Conservation (phyloP, 2,888 invertebrate species). For the Hydrotaea diabolus region DNA sequence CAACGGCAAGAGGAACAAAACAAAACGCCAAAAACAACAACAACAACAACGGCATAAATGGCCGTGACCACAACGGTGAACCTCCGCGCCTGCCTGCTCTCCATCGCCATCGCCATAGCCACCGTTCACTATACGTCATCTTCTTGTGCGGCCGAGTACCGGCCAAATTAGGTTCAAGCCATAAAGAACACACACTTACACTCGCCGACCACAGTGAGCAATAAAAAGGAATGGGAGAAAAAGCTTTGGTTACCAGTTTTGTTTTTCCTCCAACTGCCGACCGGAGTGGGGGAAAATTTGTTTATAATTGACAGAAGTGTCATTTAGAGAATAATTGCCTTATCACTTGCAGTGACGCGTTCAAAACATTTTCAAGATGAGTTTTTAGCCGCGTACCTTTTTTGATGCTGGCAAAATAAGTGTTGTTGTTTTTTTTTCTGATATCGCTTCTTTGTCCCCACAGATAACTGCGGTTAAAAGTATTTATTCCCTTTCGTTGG, state of each 20-base stretch:
- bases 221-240: constrained; percentile 46
- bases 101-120: constrained; percentile 58
- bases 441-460: not conserved
- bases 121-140: constrained; percentile 70
- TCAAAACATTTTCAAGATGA: constrained; percentile 74
- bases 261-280: not conserved
- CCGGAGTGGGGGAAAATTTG: constrained; percentile 56
- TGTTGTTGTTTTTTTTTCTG: not conserved
- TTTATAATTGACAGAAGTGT: constrained; percentile 74
- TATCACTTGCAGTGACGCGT: constrained; percentile 76
- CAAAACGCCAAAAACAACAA: constrained; percentile 56
- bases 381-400: constrained; percentile 57
- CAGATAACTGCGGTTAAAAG: not conserved
- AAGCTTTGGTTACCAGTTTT: constrained; percentile 38
- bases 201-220: constrained; percentile 40
- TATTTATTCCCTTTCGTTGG: not conserved
- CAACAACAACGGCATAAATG: constrained; percentile 63
- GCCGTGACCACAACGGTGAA: constrained; percentile 67
- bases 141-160: constrained; percentile 54
- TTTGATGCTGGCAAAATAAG: constrained; percentile 5
- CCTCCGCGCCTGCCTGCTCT: constrained; percentile 62
- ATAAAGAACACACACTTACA: constrained; percentile 43
- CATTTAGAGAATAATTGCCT: constrained; percentile 75
- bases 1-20: constrained; percentile 64
- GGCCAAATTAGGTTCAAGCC: constrained; percentile 52